Base-by-base conservation (phyloP, 2,888 invertebrate genomes). In the Melinaea menophilus region DNA sequence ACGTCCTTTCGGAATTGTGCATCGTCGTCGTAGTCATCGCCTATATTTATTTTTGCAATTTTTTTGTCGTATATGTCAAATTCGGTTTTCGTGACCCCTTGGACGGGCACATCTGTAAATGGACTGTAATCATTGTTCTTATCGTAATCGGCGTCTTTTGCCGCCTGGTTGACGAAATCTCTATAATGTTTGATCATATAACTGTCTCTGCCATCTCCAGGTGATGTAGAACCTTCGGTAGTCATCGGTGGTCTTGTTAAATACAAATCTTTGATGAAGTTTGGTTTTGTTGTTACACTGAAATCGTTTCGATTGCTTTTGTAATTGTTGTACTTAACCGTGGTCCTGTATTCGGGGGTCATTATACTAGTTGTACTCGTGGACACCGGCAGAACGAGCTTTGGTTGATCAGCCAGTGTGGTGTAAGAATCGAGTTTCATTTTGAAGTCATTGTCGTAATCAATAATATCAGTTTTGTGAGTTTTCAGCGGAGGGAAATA, bases 121-220 rank as follows among this genome's bases (percentile, higher is more conserved):
- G 72, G 70, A 4, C 70, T 59, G 58, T 74, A 79, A 12, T 78
- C 82, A 0, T 66, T 48, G 46, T 75, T 73, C 46, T 74, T 78
- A 3, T 82, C 83, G 58, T 80, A 80, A n/a, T 82, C 81, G 35
- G 63, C 67, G 54, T 72, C 76, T 63, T 79, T 83, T 2, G 78
- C 77, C 0, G 82, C 82, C 35, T 76, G 79, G 67, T 79, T 76
- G 34, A 87, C 71, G 63, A 86, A 81, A 67, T 88, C 88, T 60
- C 77, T 77, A 70, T 82, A 85, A 70, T 86, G 84, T 70, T 84
- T 85, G 64, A 88, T 83, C 56, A 85, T 78, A 71, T 83, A 88
- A 11, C 84, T 75, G 4, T 77, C 81, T 69, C 82, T 77, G 72
- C 80, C 79, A 62, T 77, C 66, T 7, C 67, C 72, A 5, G 70